Base-by-base conservation (phyloP, 2,113 vertebrate genomes). In the Ophthalmolycus amberensis region DNA sequence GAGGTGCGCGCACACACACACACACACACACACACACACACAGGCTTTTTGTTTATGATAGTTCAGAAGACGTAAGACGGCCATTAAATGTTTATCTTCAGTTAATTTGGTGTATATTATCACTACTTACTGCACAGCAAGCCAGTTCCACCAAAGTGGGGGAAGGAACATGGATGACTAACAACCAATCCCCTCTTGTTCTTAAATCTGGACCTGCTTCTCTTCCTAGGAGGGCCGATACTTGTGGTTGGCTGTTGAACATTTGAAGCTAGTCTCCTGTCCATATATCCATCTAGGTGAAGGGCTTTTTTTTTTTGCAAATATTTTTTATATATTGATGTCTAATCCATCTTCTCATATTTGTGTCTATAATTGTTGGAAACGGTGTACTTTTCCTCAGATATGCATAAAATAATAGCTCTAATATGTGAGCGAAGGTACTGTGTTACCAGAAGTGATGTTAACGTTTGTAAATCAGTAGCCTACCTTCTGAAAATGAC, bases 221-320 rank as follows among this genome's bases (percentile, higher is more conserved):
- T 85, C 14, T 75, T 48, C 38, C 3, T 2, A 99, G 98, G 97
- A 97, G 95, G 95, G 95, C 2, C 94, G 79, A 46, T 95, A 96
- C 86, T 92, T 99, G 16, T 93, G 90, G 83, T 95, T 93, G 84
- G 96, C 97, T 56, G 94, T 99, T 82, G 97, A 99, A 80, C 97
- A 99, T 80, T 85, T 99, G 62, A 96, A 95, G 89, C 94, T 94
- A 64, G 93, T 99, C 77, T 66, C 94, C 80, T 99, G 96, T 78
- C 96, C 97, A 56, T 97, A 99, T 11, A 85, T 99, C 79, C 98
- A 99, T 83, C 96, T 97, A 20, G 98, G 98, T 99, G 72, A 91
- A 96, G 87, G 2, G 29, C 29, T 54, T 15, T 22, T 34, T n/a
- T 52, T 52, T 6, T 5, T 27, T 50, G 6, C n/a, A 56, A 7